phyloP scores from a whole-genome alignment of 2,113 vertebrate genomes.

The Chauna torquata region DNA sequence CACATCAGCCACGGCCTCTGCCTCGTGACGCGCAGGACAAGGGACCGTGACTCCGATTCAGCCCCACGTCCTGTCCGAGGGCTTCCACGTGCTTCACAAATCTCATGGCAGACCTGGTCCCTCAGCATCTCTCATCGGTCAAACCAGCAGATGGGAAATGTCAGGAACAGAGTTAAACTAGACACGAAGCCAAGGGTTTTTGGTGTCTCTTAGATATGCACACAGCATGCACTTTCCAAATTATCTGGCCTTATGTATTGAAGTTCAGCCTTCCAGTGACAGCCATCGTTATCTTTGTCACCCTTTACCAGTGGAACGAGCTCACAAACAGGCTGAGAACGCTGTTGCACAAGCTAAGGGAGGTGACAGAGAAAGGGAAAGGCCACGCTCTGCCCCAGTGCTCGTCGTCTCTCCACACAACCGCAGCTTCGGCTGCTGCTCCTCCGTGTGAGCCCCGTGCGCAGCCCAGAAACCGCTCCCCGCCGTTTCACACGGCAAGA shows the following conservation, averaged over 20 bases:
- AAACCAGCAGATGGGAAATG: not conserved
- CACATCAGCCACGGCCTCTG: not conserved
- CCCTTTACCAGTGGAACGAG: too few relatives aligned
- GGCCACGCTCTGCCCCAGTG: not conserved
- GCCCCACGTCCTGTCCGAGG: not conserved
- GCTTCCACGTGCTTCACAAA: not conserved
- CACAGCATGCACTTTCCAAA: not conserved
- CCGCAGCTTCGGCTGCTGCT: not conserved
- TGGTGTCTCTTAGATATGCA: not conserved
- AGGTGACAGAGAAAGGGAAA: not conserved
- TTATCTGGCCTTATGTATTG: not conserved
- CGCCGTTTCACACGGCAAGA: not conserved
- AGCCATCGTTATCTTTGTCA: too few relatives aligned
- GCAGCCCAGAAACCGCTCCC: not conserved
- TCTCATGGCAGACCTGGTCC: not conserved
- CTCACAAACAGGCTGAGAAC: not conserved
- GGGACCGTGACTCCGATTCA: not conserved
- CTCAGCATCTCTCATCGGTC: not conserved
- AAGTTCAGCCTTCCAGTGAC: not conserved
- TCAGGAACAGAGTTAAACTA: not conserved
- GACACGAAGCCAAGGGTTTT: not conserved
- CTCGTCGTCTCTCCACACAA: too few relatives aligned
- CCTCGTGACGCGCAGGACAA: not conserved
- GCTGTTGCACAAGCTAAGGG: not conserved
- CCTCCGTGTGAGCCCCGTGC: not conserved